Evolutionary conservation across 2,797 vertebrate genomes (phyloP).

Genomic region (Potorous gilbertii): DNA sequence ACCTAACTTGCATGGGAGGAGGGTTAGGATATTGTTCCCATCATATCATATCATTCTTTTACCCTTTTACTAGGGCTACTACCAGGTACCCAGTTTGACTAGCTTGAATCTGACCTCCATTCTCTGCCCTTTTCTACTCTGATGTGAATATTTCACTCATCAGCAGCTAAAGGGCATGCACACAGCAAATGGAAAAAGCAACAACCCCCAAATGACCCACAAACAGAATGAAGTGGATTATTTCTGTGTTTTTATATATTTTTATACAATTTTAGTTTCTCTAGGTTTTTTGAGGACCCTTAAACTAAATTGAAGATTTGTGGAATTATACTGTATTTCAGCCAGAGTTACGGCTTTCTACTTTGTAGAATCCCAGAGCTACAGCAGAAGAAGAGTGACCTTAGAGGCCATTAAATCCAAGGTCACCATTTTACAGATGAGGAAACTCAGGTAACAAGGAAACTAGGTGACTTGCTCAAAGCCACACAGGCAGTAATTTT

Average conservation of each 20-base stretch:
- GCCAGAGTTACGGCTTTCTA: background rate
- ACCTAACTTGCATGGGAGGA: background rate
- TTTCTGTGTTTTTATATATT: background rate
- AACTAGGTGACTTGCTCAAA: background rate
- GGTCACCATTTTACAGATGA: background rate
- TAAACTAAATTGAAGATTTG: background rate
- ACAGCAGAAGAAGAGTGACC: background rate
- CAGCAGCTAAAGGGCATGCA: background rate
- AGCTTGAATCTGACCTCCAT: background rate
- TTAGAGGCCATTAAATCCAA: background rate
- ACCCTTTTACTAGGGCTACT: background rate
- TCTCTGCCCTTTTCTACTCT: background rate
- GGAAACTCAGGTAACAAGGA: background rate
- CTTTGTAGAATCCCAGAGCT: background rate
- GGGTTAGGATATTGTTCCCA: background rate
- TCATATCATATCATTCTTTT: background rate
- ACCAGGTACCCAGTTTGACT: background rate
- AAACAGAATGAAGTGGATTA: background rate
- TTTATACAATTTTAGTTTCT: background rate
- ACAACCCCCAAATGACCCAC: background rate
- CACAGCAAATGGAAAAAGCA: background rate
- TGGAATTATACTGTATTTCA: background rate
- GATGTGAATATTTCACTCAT: background rate
- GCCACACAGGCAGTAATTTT: background rate
- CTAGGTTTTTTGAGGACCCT: background rate